Percentiles rank a stretch among this genome's conserved stretches.
Conservation (phyloP, 2,113 vertebrate genomes). For the Erinaceus europaeus region DNA sequence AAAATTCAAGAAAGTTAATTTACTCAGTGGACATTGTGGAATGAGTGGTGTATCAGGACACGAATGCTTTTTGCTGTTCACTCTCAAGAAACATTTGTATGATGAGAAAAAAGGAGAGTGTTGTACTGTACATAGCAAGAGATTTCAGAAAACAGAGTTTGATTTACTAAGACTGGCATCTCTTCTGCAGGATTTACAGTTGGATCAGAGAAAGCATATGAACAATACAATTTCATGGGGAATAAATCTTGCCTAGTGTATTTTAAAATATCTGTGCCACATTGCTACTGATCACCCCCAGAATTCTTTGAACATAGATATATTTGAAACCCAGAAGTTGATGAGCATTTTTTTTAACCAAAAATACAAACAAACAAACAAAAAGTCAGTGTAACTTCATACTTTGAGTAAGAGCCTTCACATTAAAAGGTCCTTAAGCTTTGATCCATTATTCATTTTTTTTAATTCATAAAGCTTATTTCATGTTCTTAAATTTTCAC, state of each 20-base stretch:
- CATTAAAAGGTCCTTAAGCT: background rate
- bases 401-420: background rate
- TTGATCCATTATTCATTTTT: constrained; percentile 26
- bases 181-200: background rate
- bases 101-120: too few relatives aligned
- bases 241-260: background rate
- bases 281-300: constrained; percentile 49
- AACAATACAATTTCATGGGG: background rate
- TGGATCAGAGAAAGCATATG: background rate
- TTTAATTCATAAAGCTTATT: background rate
- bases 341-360: background rate
- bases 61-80: background rate
- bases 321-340: constrained; percentile 46
- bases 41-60: too few relatives aligned
- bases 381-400: constrained; percentile 26
- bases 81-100: too few relatives aligned
- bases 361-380: background rate
- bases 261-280: background rate
- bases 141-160: background rate
- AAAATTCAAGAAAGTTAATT: background rate
- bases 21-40: background rate
- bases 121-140: too few relatives aligned
- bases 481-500: background rate
- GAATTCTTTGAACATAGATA: background rate
- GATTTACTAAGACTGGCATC: background rate